Evolutionary conservation across 1,140 invertebrate genomes (phyloP), one percentile per base, ranked within the genome.

Genomic region (Contarinia nasturtii): DNA sequence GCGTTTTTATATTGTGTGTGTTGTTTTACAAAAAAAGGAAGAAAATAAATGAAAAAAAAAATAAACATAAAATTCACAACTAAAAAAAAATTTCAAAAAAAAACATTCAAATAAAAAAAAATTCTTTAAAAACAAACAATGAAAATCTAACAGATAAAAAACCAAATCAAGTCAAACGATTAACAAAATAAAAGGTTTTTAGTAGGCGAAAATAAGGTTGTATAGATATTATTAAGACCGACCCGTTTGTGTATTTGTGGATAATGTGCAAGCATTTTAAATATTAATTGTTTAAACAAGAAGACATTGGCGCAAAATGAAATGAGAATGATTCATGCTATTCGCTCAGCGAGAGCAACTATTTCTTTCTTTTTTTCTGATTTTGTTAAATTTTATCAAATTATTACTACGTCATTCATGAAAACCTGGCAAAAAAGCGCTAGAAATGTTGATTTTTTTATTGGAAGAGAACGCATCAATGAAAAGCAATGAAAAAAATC

Each of bases 51-150:
- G 19, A 45, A 22, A 40, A 48, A 44, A 45, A 47, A 48, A 47
- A 41, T 34, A 48, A 15, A 34, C 37, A 46, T 36, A 34, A 46
- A 46, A 34, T 15, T 36, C 33, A 46, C 42, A 15, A 22, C 21
- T 41, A 46, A 40, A 45, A 22, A 41, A 41, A 48, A 48, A 40
- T 42, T 22, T 12, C 33, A 43, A 48, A 55, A 37, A 53, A 54
- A 34, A 48, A 49, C 45, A 48, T 52, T 22, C 48, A 50, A 49
- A 63, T 57, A 5, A 21, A 40, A 40, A 38, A 21, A 40, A 47
- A 19, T 33, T n/a, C n/a, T 7, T 33, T 7, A 45, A 45, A 33
- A 46, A 46, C 33, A 7, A 36, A 46, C 8, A 46, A 21, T 20
- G 5, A 17, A 38, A 38, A 38, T 38, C 4, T 5, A 38, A 38